Base-by-base conservation (phyloP, 2,888 invertebrate genomes). In the Philhelius pedissequus region DNA sequence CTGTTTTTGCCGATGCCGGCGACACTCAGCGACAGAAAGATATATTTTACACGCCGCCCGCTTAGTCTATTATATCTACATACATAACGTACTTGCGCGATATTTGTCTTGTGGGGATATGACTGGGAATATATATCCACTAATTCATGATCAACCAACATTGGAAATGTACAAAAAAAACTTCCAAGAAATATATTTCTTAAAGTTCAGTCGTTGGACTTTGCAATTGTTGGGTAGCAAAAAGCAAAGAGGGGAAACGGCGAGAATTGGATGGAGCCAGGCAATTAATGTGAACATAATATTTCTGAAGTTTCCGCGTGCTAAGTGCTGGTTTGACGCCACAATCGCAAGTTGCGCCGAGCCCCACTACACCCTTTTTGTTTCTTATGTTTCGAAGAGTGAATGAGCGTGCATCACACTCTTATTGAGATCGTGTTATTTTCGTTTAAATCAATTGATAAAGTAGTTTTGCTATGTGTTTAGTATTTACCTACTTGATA, bases 281-380 rank as follows among this genome's bases (percentile, higher is more conserved):
- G 76, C 76, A 71, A 81, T 81, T 71, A 80, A 69, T 69, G 52
- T 70, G 64, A n/a, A n/a, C n/a, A n/a, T n/a, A n/a, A n/a, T 58
- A 35, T 66, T 66, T 52, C 76, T 66, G 40, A 43, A 48, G 60
- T 52, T 77, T 69, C 68, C 73, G 78, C 69, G 45, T 78, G 82
- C 50, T 69, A 74, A 83, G 82, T 83, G 73, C 48, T 48, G 30
- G 30, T 77, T 77, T 68, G 77, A 82, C 82, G 82, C 60, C 71
- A 77, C 77, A 45, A 77, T 71, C 45, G 22, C 45, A 15, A 40
- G 32, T 43, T 62, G 5, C 27, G 15, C 27, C 6, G 4, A 25
- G 40, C 38, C 15, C 6, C 18, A 43, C 43, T 15, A 32, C 54
- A 11, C 30, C 38, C 22, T n/a, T n/a, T n/a, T n/a, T n/a, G n/a